Evolutionary conservation across 2,113 vertebrate genomes (phyloP), one percentile per base, ranked within the genome.

Genomic region (Cynocephalus volans): DNA sequence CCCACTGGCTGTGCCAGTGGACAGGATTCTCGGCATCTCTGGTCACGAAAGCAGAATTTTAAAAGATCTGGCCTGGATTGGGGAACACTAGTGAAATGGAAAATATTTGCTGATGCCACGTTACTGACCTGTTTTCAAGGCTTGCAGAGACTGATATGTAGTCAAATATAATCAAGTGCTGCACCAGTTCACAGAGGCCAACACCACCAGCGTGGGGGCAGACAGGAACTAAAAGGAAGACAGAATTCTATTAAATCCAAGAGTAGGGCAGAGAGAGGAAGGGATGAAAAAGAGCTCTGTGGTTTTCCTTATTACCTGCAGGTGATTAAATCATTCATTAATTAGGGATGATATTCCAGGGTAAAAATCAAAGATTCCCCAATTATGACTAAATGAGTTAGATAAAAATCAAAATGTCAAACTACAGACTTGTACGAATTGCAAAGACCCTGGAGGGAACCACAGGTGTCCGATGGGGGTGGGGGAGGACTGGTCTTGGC

Each of bases 141-240:
- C 95, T 98, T 9, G 98, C 96, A 23, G 98, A 99, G 93, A 99
- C 92, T 2, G 98, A 97, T 95, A 99, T 98, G 97, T 98, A 99
- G 98, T 99, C 98, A 94, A 99, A 99, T 90, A 99, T 98, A 94
- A 99, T 99, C 50, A 99, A 97, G 96, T 99, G 98, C 98, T 99
- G 98, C 36, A 99, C 98, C 84, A 99, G 98, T 95, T 99, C 99
- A 91, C 99, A 99, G 82, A 99, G 98, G 12, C 99, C 99, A 11
- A 99, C 99, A 60, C 99, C 99, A 70, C 99, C 99, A 6, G 99
- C 98, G 17, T 99, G 99, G 93, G 99, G 99, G 91, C 99, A 99
- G 4, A 99, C 99, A 0, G 99, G 99, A 92, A 99, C 99, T 99
- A 97, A 12, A 67, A 96, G 28, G 23, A 17, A 96, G 84, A 84